Conservation (phyloP, 2,888 invertebrate species). For the Pelosia muscerda region DNA sequence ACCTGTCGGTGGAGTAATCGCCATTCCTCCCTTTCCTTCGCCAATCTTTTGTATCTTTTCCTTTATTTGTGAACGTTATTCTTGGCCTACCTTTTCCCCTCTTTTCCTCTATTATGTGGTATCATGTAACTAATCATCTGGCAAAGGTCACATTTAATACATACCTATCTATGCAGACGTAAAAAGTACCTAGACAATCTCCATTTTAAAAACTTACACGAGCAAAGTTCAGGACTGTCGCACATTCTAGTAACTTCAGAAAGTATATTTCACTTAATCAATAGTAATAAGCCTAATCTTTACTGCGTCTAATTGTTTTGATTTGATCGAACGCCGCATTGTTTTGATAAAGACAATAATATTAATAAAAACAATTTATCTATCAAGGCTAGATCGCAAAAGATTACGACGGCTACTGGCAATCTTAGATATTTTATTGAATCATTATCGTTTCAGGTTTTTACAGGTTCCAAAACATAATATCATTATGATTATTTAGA, state of each 20-base stretch:
- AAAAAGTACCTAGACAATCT: background rate
- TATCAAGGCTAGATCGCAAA: background rate
- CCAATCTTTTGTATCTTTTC: too few relatives aligned
- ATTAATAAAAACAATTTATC: background rate
- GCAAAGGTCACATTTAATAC: too few relatives aligned
- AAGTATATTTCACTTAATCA: background rate
- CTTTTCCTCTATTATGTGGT: too few relatives aligned
- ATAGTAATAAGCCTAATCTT: background rate
- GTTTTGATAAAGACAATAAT: background rate
- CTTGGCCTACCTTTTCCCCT: too few relatives aligned
- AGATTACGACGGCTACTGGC: background rate
- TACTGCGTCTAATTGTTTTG: too few relatives aligned
- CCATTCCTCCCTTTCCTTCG: too few relatives aligned
- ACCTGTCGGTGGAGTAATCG: too few relatives aligned
- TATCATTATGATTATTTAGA: too few relatives aligned
- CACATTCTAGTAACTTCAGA: background rate
- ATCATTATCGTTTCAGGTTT: conserved; percentile 2
- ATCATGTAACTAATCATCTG: too few relatives aligned
- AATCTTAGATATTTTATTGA: background rate
- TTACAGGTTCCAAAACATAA: background rate
- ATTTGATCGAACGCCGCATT: too few relatives aligned
- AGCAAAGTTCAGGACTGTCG: background rate
- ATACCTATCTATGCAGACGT: too few relatives aligned
- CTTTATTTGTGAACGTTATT: too few relatives aligned
- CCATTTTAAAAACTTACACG: background rate